phyloP scores from a whole-genome alignment of 2,113 vertebrate genomes.

The Stictonetta naevosa region DNA sequence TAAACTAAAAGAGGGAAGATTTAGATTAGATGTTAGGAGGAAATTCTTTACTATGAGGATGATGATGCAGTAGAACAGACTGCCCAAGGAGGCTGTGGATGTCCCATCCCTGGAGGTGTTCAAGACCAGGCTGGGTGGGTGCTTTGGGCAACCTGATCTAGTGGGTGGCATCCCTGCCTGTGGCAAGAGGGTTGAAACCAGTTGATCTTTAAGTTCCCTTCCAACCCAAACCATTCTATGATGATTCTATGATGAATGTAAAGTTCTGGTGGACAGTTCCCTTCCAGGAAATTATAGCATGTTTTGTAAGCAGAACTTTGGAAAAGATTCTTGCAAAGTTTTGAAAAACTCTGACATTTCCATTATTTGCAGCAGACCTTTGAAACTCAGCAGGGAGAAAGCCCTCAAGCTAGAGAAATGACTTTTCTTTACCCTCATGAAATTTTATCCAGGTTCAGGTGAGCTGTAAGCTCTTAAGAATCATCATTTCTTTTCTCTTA shows the following conservation, averaged over 20 bases:
- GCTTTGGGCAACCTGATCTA: too few relatives aligned
- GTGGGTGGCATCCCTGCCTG: too few relatives aligned
- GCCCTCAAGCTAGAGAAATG: background rate
- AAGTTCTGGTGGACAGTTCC: background rate
- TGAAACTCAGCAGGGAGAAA: conserved; percentile 37
- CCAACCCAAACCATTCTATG: too few relatives aligned
- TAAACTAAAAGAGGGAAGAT: too few relatives aligned
- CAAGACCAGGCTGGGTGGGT: too few relatives aligned
- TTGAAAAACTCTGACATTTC: conserved; percentile 3
- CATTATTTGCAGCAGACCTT: conserved; percentile 1
- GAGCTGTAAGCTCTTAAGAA: background rate
- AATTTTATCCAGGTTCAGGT: background rate
- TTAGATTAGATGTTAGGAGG: too few relatives aligned
- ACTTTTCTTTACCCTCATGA: conserved; percentile 6
- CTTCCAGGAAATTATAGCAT: background rate
- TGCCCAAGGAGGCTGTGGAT: too few relatives aligned
- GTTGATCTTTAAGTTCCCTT: too few relatives aligned
- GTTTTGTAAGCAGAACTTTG: background rate
- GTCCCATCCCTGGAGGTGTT: too few relatives aligned
- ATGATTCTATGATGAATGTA: background rate
- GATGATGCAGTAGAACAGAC: too few relatives aligned
- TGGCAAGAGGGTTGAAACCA: too few relatives aligned
- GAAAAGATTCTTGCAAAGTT: background rate
- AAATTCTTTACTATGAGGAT: too few relatives aligned
- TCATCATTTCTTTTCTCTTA: background rate